Base-by-base conservation (phyloP, 2,888 invertebrate genomes). In the Agrilus biguttatus region DNA sequence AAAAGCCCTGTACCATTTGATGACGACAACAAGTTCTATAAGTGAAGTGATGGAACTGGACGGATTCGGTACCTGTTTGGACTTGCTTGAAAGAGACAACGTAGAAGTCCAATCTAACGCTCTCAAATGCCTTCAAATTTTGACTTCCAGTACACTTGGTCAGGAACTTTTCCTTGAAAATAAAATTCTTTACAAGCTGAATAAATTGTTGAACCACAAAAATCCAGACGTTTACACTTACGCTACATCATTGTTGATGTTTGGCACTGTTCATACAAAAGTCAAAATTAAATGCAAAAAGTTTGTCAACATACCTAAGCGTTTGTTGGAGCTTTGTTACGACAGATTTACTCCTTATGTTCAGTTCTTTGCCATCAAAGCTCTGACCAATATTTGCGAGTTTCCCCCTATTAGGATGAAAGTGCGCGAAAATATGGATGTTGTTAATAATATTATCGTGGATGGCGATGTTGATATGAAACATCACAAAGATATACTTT, bases 111-210 rank as follows among this genome's bases (percentile, higher is more conserved):
- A 62, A 34, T 45, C 54, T 3, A 53, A 50, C 38, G 51, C 61
- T 14, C 52, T 66, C 8, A 53, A 55, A 35, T 64, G 65, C 47
- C 44, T 68, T 6, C 53, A 56, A 14, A 49, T 57, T 33, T 49
- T 69, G 10, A 58, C 63, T 37, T 55, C 62, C 14, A 59, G 62
- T 3, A 45, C 54, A 13, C 42, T 48, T 36, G 69, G 63, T 7
- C 64, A 66, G 51, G 54, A 58, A 48, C 55, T 63, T 36, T 62
- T 66, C 3, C 53, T 59, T 10, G 56, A 64, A 41, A 43, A 52
- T 13, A 55, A 65, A 39, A 46, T 69, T 32, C 45, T 69, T 37
- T 42, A 48, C 5, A 52, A 45, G 36, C 48, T 69, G 13, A 59
- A 56, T 34, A 45, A 44, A 34, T 52, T 63, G 12, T 45, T 67